Conservation (phyloP, 2,797 vertebrate species). For the Poeciliopsis presidionis region DNA sequence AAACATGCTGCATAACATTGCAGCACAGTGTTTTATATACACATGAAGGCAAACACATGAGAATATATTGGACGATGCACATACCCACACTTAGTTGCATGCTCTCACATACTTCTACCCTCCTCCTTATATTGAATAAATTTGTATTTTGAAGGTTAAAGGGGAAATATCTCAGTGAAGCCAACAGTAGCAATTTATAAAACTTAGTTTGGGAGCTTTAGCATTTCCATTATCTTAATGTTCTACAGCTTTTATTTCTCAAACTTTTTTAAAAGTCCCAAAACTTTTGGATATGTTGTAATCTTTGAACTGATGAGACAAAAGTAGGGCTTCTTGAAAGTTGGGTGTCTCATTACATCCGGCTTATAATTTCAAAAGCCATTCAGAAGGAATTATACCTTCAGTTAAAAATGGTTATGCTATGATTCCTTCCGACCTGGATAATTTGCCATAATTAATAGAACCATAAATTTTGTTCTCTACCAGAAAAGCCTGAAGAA, state of each 20-base stretch:
- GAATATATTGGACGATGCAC: background rate
- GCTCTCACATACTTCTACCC: background rate
- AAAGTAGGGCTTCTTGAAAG: background rate
- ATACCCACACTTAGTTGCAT: background rate
- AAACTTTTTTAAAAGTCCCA: background rate
- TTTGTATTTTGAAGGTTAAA: background rate
- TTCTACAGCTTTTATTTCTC: background rate
- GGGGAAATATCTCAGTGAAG: background rate
- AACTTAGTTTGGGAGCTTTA: background rate
- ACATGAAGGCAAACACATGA: background rate
- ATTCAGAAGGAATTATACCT: background rate
- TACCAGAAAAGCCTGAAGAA: background rate
- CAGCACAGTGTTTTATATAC: background rate
- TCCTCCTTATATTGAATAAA: background rate
- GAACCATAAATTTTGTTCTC: background rate
- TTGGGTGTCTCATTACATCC: background rate
- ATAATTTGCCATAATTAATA: background rate
- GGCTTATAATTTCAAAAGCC: background rate
- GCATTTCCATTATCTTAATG: background rate
- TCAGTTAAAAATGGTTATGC: background rate
- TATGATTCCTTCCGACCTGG: background rate
- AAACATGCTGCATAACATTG: background rate
- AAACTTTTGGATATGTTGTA: too few relatives aligned
- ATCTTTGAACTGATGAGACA: background rate
- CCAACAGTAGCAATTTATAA: background rate